Evolutionary conservation across 2,113 vertebrate genomes (phyloP).

Genomic region (Macroglossus sobrinus): DNA sequence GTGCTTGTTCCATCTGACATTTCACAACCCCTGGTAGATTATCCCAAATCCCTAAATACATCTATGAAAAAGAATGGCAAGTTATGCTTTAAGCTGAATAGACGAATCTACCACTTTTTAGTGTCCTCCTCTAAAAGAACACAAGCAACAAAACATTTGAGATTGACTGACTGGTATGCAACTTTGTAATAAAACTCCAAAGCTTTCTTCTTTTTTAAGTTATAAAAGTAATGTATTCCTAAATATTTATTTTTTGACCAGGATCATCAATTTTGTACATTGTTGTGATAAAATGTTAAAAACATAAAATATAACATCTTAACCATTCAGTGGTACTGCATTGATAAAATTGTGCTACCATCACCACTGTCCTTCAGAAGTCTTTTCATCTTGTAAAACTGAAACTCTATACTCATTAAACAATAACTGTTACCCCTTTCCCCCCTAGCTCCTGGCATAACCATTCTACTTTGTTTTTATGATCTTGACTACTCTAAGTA

Average conservation of each 20-base stretch:
- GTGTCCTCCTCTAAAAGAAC: background rate
- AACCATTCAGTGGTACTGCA: background rate
- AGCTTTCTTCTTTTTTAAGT: background rate
- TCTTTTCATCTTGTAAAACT: background rate
- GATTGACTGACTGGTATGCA: background rate
- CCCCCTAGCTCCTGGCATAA: background rate
- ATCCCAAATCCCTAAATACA: conserved; percentile 95
- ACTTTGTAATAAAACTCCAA: background rate
- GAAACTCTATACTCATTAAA: background rate
- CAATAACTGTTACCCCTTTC: background rate
- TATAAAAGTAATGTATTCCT: background rate
- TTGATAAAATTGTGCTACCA: background rate
- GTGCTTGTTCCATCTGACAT: conserved; percentile 93
- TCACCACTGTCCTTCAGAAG: background rate
- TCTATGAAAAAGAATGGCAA: conserved; percentile 80
- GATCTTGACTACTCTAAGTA: background rate
- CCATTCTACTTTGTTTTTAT: background rate
- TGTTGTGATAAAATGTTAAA: background rate
- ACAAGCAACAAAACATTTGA: background rate
- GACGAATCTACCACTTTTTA: background rate
- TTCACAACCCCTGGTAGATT: conserved; percentile 95
- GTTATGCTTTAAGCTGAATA: background rate
- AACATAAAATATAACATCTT: background rate
- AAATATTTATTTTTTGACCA: background rate
- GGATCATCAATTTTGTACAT: background rate